Evolutionary conservation across 2,113 vertebrate species (phyloP).

Genomic region (Sylvicapra grimmia): DNA sequence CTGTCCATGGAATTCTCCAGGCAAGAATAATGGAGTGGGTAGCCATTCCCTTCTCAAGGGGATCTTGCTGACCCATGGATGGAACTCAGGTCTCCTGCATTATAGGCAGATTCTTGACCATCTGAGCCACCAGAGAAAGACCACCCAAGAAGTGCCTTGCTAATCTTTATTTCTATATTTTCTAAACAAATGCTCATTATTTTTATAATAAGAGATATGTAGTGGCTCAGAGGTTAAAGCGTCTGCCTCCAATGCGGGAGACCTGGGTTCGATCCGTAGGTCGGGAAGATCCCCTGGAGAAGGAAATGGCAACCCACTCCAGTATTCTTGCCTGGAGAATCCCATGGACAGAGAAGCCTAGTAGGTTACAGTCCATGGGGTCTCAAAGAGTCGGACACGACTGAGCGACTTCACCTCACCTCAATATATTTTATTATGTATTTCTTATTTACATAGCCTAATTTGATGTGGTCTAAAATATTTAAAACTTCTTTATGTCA

Average conservation of each 20-base stretch:
- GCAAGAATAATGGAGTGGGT: background rate
- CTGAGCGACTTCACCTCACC: too few relatives aligned
- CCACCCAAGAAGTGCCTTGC: background rate
- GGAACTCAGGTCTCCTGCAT: background rate
- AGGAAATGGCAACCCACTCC: too few relatives aligned
- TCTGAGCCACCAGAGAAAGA: background rate
- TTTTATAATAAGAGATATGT: background rate
- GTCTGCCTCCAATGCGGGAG: too few relatives aligned
- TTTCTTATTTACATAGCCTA: background rate
- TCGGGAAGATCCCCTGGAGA: too few relatives aligned
- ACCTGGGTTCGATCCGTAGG: too few relatives aligned
- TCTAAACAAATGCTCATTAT: background rate
- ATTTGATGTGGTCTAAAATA: background rate
- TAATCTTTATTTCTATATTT: background rate
- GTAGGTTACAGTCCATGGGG: too few relatives aligned
- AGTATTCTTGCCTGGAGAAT: too few relatives aligned
- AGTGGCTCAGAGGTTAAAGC: too few relatives aligned
- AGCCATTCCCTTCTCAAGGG: background rate
- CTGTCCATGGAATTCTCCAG: background rate
- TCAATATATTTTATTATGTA: background rate
- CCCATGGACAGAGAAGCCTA: too few relatives aligned
- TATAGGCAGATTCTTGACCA: background rate
- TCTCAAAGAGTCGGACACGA: too few relatives aligned
- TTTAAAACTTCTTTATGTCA: background rate
- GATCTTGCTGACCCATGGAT: background rate